Base-by-base conservation (phyloP, 2,113 vertebrate genomes). In the Andinoacara biseriatus region DNA sequence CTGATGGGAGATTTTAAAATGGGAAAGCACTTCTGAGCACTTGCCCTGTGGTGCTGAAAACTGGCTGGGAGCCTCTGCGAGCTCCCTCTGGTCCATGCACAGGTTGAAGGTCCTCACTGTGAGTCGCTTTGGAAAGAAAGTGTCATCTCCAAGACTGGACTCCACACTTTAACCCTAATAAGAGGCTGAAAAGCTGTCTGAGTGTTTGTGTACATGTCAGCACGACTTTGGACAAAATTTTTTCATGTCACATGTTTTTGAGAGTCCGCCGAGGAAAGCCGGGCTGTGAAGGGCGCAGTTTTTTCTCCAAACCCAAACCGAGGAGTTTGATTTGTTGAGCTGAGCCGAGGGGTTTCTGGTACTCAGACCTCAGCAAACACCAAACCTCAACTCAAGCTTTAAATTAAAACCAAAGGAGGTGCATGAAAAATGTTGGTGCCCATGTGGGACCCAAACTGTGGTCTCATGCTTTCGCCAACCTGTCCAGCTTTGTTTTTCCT, bases 311-410 rank as follows among this genome's bases (percentile, higher is more conserved):
- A 69, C 2, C 24, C 26, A 72, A 52, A 72, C 43, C 43, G 13
- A 72, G 5, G 13, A 72, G 5, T 52, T 52, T 49, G 24, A 7
- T 17, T 69, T 10, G 5, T 52, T 69, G 5, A 49, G 43, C 43
- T 5, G 40, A 6, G 43, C 26, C 0, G 17, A 52, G 65, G 29
- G 0, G 65, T 69, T 69, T 69, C 24, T 29, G 65, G 2, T 1
- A 1, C 17, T 31, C 40, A 0, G 22, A 69, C 9, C 26, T 20
- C 2, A 69, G 22, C 24, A 52, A 69, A 52, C 9, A 52, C 46
- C 24, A 7, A 49, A 69, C 52, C 10, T 10, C 9, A 38, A 17
- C 38, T 43, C 7, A 5, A 65, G 13, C 0, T 65, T 65, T 43
- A 10, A 65, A 38, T 2, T 40, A 40, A 40, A 10, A 40, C 38